Evolutionary conservation across 2,888 invertebrate genomes (phyloP), one percentile per base, ranked within the genome.

Genomic region (Erebia epiphron): DNA sequence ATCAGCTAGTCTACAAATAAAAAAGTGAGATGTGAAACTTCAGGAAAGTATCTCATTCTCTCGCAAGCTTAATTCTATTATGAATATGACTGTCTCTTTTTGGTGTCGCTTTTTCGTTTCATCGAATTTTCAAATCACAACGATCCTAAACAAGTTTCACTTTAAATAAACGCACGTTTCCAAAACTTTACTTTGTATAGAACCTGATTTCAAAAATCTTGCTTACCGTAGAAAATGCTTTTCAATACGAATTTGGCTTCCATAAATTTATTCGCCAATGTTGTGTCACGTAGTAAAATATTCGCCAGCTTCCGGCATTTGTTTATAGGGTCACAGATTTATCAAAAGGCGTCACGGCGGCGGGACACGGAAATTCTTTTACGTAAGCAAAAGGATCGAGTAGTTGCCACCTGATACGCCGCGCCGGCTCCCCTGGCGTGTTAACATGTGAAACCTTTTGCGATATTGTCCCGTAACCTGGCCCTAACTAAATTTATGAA

Each of bases 361-460:
- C 68, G 73, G 74, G 77, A 82, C 80, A 80, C 78, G 82, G 74
- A 82, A 85, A 83, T 81, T 85, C 81, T 83, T 83, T 85, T 80
- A 79, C 75, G 64, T 73, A 75, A 75, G 75, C 70, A 79, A 83
- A 79, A 74, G 83, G 82, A 83, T 83, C 81, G 80, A 70, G 74
- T 73, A 74, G 78, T 78, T 79, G 26, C 79, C 80, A 81, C 82
- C 79, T 82, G 80, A 81, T 80, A 79, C 72, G 68, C 21, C 61
- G 49, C 72, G 68, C 21, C 61, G 49, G 74, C 75, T 63, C 70
- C 70, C 73, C 67, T 75, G 73, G 75, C 77, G 76, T 76, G 76
- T 80, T 78, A 77, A 76, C 79, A 79, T 72, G 76, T 76, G 75
- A 72, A 74, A 75, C 75, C 75, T 74, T 68, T 72, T 63, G 69